Percentiles rank a stretch among this genome's conserved stretches.
These are phyloP conservation scores for Flabesymbios commensalis DNA, from an alignment of 2,888 invertebrate genomes.

Conservation along the genomic window DNA sequence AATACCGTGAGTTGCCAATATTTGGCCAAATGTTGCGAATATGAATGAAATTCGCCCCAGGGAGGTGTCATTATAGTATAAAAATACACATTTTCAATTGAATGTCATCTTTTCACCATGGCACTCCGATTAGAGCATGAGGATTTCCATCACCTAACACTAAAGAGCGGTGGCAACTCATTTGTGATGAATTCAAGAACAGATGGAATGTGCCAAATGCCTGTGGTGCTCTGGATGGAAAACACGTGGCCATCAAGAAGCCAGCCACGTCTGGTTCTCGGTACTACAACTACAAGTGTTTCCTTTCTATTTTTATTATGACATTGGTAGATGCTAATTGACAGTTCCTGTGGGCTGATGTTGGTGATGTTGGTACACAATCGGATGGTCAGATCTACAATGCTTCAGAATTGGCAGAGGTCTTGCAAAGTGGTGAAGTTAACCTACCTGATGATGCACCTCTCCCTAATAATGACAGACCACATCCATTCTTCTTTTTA, in stretches of 20 bases:
- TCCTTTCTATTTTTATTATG: constrained; percentile 31
- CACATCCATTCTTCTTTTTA: constrained; percentile 35
- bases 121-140: constrained; percentile 26
- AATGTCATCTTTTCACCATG: too few relatives aligned
- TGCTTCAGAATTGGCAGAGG: constrained; percentile 11
- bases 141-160: constrained; percentile 22
- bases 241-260: constrained; percentile 23
- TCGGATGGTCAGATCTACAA: constrained; percentile 19
- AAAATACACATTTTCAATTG: too few relatives aligned
- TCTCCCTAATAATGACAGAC: constrained; percentile 25
- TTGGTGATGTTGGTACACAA: constrained; percentile 12
- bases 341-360: constrained; percentile 33
- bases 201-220: constrained; percentile 27
- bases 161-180: constrained; percentile 21
- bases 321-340: too few relatives aligned
- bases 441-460: constrained; percentile 25
- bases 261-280: constrained; percentile 27
- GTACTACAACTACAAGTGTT: constrained; percentile 38
- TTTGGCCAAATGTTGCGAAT: too few relatives aligned
- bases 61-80: too few relatives aligned
- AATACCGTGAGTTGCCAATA: too few relatives aligned
- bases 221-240: constrained; percentile 29
- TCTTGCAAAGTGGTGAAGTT: constrained; percentile 24
- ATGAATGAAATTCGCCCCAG: too few relatives aligned
- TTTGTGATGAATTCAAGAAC: constrained; percentile 24